Base-by-base conservation (phyloP, 2,888 invertebrate species). In the Ligdia adustata region DNA sequence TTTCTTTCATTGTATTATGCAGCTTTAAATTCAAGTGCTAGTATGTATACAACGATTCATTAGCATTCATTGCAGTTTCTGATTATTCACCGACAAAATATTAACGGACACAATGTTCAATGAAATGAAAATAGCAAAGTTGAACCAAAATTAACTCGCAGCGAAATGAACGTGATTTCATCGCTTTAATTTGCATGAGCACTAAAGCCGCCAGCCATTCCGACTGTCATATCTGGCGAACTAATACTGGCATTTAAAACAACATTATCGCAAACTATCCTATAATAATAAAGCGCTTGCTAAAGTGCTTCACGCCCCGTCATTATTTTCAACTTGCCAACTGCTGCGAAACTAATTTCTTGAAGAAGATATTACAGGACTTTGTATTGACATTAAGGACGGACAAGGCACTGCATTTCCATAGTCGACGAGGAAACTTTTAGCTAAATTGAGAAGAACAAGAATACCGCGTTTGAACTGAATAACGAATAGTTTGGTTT, bases 371-470 rank as follows among this genome's bases (percentile, higher is more conserved):
- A 39, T 39, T 39, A 50, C 53, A 31, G 9, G 46, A 50, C 28
- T 46, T 35, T 9, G 33, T 45, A 45, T 52, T 46, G 33, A 28
- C 41, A 51, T 57, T 57, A 46, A 48, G 55, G 51, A 50, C 26
- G 27, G 46, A 28, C 28, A 26, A 39, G 51, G 33, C 40, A 29
- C 42, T 54, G 41, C 35, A 44, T 61, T 57, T 54, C 40, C 53
- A 57, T 48, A 53, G 16, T 43, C 52, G 54, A 60, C 49, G 41
- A 50, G 55, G 31, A 31, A 57, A 61, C 49, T 57, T 59, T 55
- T 42, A 53, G 43, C 53, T 16, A 16, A 5, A 16, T 16, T 16
- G 16, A 16, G 16, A 16, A 16, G 16, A 16, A 16, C 3, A 4
- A 5, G 16, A 16, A 16, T 16, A n/a, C n/a, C n/a, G n/a, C n/a